Conservation (phyloP, 23 tunicate genomes). For the Diplosoma virens region DNA sequence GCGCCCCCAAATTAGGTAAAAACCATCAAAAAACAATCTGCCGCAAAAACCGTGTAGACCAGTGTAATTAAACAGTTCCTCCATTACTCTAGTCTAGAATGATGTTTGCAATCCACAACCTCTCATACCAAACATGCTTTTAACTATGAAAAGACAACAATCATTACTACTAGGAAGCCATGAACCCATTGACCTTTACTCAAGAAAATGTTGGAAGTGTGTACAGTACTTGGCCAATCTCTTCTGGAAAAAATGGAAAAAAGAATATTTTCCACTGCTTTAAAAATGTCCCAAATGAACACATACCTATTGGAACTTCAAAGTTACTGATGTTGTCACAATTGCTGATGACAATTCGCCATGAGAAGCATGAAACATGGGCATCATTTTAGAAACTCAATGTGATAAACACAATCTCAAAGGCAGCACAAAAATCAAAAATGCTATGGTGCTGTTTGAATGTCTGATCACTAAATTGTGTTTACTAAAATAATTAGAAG, state of each 20-base stretch:
- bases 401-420: too few species aligned
- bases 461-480: too few species aligned
- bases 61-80: background rate
- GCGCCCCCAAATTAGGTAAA: too few species aligned
- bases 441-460: too few species aligned
- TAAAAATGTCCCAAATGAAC: background rate
- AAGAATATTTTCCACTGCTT: background rate
- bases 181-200: background rate
- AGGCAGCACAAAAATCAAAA: too few species aligned
- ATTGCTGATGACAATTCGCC: background rate
- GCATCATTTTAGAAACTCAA: too few species aligned
- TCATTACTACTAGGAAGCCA: background rate
- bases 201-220: background rate
- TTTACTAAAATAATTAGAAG: too few species aligned
- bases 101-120: background rate
- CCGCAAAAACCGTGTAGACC: too few species aligned
- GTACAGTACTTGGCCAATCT: background rate
- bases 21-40: too few species aligned
- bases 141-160: too few species aligned
- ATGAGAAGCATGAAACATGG: too few species aligned
- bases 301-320: background rate
- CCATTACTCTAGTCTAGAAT: background rate
- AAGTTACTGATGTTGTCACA: background rate
- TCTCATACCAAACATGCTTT: background rate
- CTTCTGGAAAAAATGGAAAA: background rate